Percentiles rank a stretch among this genome's conserved stretches.
phyloP scores from a whole-genome alignment of 2,888 invertebrate species.

The Ophion slaviceki region DNA sequence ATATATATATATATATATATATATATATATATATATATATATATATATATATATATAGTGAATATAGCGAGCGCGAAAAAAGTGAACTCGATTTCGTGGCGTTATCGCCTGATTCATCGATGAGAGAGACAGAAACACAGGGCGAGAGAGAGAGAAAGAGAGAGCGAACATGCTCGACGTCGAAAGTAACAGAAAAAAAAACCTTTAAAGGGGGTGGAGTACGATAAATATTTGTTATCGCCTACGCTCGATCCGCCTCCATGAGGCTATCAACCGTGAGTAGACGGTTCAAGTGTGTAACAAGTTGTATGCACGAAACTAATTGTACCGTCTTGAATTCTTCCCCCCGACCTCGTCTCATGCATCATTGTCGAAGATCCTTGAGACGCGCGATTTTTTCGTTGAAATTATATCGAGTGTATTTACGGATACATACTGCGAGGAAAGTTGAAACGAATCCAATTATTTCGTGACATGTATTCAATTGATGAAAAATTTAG shows the following conservation, averaged over 20 bases:
- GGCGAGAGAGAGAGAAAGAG: background rate
- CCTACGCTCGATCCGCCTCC: background rate
- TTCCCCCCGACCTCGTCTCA: no score
- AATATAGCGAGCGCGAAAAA: slow-evolving; percentile 22
- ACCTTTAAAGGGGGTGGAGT: background rate
- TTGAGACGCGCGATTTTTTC: no score
- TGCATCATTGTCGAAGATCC: no score
- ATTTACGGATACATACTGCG: no score
- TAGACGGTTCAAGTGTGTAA: background rate
- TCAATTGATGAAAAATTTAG: no score
- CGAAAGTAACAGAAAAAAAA: slow-evolving; percentile 32
- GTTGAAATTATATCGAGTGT: no score
- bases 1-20: no score
- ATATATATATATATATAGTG: no score
- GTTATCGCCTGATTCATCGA: slow-evolving; percentile 67
- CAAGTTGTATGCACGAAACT: background rate
- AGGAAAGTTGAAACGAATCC: no score
- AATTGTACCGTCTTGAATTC: no score
- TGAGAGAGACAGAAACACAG: background rate
- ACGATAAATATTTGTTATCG: slow-evolving; percentile 46
- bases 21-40: no score
- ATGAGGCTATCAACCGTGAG: background rate
- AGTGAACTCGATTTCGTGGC: slow-evolving; percentile 65
- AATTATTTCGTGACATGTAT: no score
- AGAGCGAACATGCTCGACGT: slow-evolving; percentile 31